phyloP scores from a whole-genome alignment of 1,140 invertebrate species.

The Planococcus citri region DNA sequence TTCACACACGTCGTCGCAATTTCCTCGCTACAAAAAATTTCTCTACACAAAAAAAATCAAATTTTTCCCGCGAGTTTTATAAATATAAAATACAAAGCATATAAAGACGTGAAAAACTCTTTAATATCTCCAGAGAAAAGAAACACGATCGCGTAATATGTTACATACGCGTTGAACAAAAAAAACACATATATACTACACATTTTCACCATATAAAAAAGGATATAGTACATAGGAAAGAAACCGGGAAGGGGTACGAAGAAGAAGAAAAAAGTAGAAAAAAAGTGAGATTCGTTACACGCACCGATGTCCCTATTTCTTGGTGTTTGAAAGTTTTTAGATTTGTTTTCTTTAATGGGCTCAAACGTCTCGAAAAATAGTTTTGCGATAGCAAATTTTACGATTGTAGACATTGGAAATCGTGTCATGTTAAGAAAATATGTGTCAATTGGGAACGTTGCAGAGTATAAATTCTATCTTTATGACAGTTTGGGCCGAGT shows the following conservation, averaged over 20 bases:
- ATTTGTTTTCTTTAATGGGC: constrained; percentile 7
- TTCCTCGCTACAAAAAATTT: not conserved
- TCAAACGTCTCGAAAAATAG: constrained; percentile 6
- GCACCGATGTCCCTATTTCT: not conserved
- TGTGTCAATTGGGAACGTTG: not conserved
- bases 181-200: not conserved
- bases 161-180: not conserved
- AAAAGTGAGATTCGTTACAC: constrained; percentile 6
- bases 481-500: not conserved
- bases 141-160: constrained; percentile 6
- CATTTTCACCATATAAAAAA: not conserved
- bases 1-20: not conserved
- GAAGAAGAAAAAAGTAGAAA: not conserved
- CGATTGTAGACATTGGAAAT: not conserved
- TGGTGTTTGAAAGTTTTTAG: not conserved
- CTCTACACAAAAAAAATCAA: not conserved
- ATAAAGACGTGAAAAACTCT: constrained; percentile 3
- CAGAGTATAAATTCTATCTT: not conserved
- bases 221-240: not conserved
- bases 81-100: not conserved
- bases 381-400: not conserved
- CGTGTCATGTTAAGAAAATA: not conserved
- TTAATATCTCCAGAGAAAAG: not conserved
- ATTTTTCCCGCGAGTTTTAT: constrained; percentile 6
- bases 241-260: not conserved